Conservation (phyloP, 2,797 vertebrate genomes). For the Hirundo rustica region DNA sequence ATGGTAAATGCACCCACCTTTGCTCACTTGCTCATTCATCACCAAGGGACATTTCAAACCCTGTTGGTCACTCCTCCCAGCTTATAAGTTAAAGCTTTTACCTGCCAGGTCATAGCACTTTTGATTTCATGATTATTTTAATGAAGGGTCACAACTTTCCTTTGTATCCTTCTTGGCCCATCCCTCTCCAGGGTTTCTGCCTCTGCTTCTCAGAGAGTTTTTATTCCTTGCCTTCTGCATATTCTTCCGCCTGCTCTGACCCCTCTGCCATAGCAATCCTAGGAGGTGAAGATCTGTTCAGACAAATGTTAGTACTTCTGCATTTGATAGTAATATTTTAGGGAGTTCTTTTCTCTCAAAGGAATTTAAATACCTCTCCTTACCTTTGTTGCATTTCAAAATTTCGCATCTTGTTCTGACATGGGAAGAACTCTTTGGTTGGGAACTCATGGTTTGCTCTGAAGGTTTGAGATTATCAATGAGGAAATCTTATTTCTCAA, state of each 20-base stretch:
- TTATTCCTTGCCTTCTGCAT: not conserved
- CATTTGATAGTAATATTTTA: not conserved
- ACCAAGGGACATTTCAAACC: not conserved
- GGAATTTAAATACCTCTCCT: not conserved
- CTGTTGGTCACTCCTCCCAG: fast-evolving
- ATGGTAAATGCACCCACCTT: not conserved
- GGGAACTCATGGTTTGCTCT: not conserved
- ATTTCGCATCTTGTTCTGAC: not conserved
- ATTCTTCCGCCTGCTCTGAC: not conserved
- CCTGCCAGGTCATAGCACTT: not conserved
- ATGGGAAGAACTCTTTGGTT: not conserved
- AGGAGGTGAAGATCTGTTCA: not conserved
- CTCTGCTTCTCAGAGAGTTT: not conserved
- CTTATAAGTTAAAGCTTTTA: not conserved
- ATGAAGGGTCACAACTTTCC: not conserved
- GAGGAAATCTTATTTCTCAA: not conserved
- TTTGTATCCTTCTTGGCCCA: not conserved
- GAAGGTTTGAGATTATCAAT: not conserved
- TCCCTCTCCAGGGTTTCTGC: not conserved
- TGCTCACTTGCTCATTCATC: not conserved
- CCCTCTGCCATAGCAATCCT: not conserved
- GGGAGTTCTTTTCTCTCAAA: not conserved
- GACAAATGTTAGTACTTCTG: not conserved
- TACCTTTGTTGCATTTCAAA: not conserved
- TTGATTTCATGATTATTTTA: not conserved